A percentile compares a stretch with the other conserved stretches of the same genome.
phyloP scores from a whole-genome alignment of 2,888 invertebrate species.

The Trichogramma evanescens region DNA sequence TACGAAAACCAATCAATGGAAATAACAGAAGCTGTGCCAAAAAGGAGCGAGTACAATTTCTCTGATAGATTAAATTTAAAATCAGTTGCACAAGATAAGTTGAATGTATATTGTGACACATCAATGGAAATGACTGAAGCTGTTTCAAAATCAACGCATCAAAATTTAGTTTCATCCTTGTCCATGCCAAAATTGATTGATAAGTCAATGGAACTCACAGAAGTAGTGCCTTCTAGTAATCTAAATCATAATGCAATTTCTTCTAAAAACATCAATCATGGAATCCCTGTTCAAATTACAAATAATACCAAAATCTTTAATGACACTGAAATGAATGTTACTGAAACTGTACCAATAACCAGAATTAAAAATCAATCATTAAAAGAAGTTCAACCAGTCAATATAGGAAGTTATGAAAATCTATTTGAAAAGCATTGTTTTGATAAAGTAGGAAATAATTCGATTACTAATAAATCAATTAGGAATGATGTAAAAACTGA shows the following conservation, averaged over 20 bases:
- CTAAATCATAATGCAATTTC: neutral
- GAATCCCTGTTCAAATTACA: neutral
- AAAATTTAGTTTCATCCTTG: neutral
- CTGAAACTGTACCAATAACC: constrained; percentile 5
- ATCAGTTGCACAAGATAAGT: neutral
- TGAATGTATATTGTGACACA: constrained; percentile 5
- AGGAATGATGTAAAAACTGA: too few species aligned
- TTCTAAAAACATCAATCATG: neutral
- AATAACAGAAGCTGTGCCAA: neutral
- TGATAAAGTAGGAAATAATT: too few species aligned
- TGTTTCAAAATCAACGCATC: neutral
- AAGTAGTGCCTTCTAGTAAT: neutral
- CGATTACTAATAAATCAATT: too few species aligned
- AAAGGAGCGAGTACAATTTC: neutral
- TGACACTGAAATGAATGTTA: constrained; percentile 22
- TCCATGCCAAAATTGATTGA: constrained; percentile 3
- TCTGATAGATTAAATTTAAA: neutral
- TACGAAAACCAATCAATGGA: constrained; percentile 9
- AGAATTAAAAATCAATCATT: too few species aligned
- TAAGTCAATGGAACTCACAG: constrained; percentile 17
- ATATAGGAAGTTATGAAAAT: too few species aligned
- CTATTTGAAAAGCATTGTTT: too few species aligned
- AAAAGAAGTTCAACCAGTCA: too few species aligned
- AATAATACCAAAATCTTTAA: neutral
- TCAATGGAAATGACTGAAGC: constrained; percentile 20